Conservation (phyloP, 1,140 invertebrate genomes). For the Sweltsa coloradensis region DNA sequence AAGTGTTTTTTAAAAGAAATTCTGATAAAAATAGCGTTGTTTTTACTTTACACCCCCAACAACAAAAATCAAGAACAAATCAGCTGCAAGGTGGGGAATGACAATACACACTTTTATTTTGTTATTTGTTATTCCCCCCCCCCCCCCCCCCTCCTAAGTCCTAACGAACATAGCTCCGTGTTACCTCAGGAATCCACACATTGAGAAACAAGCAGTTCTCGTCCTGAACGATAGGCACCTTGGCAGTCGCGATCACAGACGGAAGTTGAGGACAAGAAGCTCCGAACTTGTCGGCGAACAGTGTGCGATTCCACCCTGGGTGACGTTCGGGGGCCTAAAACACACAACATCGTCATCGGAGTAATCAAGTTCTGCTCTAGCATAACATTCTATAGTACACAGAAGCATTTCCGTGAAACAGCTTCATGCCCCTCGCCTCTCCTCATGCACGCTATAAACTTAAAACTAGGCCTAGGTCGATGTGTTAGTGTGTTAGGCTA, state of each 20-base stretch:
- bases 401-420: neutral
- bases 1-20: no score
- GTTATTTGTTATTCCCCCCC: no score
- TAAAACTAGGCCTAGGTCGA: neutral
- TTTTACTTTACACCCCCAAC: no score
- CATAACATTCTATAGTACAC: neutral
- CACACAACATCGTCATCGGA: no score
- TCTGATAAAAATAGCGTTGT: no score
- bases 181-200: conserved; percentile 40
- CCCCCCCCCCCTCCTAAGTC: no score
- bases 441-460: neutral
- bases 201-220: conserved; percentile 42
- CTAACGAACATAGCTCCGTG: no score
- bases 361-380: neutral
- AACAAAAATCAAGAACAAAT: no score
- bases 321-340: conserved; percentile 33
- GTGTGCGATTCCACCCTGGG: conserved; percentile 32
- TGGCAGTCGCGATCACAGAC: conserved; percentile 1
- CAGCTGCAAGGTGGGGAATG: no score
- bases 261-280: conserved; percentile 36
- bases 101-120: no score
- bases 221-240: conserved; percentile 15
- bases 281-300: conserved; percentile 31
- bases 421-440: neutral
- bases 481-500: neutral